Conservation (phyloP, 2,888 invertebrate genomes). For the Nasonia oneida region DNA sequence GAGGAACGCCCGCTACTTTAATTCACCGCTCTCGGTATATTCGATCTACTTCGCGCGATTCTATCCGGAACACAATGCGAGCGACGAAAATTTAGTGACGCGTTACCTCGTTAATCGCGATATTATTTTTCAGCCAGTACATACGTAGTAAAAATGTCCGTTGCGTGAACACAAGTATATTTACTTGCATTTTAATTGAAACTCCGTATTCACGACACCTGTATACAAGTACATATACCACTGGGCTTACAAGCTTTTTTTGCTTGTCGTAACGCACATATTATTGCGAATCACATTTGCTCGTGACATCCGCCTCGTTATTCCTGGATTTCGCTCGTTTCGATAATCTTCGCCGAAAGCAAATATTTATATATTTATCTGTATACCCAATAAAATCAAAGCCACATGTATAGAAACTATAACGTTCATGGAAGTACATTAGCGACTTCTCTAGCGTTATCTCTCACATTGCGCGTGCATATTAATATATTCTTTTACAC, state of each 20-base stretch:
- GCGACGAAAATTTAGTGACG: background rate
- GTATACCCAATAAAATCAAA: background rate
- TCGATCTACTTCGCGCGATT: too few species aligned
- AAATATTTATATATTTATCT: background rate
- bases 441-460: too few species aligned
- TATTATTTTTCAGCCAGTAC: background rate
- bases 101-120: background rate
- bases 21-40: too few species aligned
- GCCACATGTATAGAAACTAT: too few species aligned
- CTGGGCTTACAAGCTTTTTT: background rate
- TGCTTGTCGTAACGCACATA: background rate
- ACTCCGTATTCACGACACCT: background rate
- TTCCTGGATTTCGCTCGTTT: background rate
- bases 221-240: background rate
- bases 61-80: background rate
- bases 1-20: too few species aligned
- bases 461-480: background rate
- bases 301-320: background rate
- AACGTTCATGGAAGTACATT: too few species aligned
- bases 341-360: background rate
- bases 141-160: background rate
- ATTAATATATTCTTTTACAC: background rate
- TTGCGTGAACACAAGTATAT: background rate
- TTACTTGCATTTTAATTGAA: background rate
- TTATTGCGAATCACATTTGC: constrained; percentile 9